phyloP scores from a whole-genome alignment of 2,797 vertebrate genomes.

The Myotis pilosus region DNA sequence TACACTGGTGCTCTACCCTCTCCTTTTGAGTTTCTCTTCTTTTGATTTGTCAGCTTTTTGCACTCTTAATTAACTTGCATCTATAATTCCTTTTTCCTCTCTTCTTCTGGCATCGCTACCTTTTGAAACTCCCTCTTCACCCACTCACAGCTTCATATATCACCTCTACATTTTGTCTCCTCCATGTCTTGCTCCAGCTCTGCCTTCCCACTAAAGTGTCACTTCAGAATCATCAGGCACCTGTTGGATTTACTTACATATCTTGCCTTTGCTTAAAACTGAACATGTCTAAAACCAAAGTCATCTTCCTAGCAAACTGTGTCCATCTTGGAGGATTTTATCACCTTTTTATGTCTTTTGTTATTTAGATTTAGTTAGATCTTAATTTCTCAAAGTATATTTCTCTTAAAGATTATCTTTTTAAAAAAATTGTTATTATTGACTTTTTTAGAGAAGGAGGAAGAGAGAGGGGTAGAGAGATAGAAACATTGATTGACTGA shows the following conservation, averaged over 20 bases:
- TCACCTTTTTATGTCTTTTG: background rate
- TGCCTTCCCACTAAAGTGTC: background rate
- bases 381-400: background rate
- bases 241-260: background rate
- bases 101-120: background rate
- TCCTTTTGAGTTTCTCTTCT: no score
- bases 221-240: background rate
- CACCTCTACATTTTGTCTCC: background rate
- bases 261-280: background rate
- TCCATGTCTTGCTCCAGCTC: background rate
- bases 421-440: no score
- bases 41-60: background rate
- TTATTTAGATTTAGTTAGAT: background rate
- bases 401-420: background rate
- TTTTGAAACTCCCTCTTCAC: background rate
- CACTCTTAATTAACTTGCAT: background rate
- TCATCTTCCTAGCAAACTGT: background rate
- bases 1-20: fast-evolving
- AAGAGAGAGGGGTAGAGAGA: no score
- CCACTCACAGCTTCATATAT: background rate
- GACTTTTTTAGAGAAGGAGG: no score
- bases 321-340: background rate
- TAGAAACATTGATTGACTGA: no score
- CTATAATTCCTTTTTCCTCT: background rate
- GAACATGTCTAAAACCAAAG: background rate